A percentile compares a stretch with the other conserved stretches of the same genome.
Evolutionary conservation across 2,113 vertebrate species (phyloP).

Genomic region (Zapus hudsonius): DNA sequence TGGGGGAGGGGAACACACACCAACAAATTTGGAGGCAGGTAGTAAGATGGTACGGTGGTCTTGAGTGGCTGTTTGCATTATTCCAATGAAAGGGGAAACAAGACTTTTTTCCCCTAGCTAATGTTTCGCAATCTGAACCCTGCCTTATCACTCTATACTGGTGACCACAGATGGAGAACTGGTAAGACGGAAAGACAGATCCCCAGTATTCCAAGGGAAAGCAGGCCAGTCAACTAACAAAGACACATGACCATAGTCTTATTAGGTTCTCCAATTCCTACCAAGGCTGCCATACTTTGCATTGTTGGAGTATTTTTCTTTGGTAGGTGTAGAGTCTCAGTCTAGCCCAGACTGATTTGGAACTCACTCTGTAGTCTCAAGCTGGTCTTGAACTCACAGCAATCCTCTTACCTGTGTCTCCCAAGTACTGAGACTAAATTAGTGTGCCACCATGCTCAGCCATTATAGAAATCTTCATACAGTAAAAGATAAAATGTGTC

Average conservation of each 20-base stretch:
- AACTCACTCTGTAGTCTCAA: no score
- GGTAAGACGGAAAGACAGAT: background rate
- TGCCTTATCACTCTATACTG: background rate
- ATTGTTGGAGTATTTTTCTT: no score
- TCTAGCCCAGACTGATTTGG: no score
- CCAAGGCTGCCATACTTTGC: background rate
- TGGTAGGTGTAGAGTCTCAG: no score
- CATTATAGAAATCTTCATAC: background rate
- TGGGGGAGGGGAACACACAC: background rate
- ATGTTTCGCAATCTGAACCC: background rate
- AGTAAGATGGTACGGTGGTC: rapidly evolving
- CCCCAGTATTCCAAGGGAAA: background rate
- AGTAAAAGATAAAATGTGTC: background rate
- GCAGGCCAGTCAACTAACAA: background rate
- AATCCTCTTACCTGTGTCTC: no score
- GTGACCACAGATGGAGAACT: background rate
- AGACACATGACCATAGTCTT: background rate
- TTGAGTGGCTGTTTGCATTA: background rate
- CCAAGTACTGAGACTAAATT: no score
- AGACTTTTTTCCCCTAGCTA: background rate
- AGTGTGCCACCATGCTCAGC: no score
- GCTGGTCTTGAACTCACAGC: no score
- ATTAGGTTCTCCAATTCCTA: background rate
- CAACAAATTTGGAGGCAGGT: background rate
- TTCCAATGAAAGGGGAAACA: background rate